These are phyloP conservation scores for Corythornis vintsioides DNA, from an alignment of 2,113 vertebrate genomes.

Conservation along the genomic window DNA sequence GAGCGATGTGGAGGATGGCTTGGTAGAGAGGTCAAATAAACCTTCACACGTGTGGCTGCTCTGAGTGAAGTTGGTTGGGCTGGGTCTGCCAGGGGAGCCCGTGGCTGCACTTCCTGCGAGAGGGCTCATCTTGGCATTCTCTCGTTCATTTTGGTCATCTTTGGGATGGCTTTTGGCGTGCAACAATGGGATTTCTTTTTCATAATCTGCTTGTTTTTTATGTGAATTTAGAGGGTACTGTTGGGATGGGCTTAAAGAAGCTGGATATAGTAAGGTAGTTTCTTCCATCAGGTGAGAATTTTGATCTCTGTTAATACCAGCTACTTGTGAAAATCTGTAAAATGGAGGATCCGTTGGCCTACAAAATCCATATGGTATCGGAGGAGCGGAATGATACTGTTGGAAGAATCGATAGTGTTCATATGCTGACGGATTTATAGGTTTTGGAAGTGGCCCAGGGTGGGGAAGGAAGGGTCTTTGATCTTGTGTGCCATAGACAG, in stretches of 20 bases:
- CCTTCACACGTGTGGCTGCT: conserved; percentile 72
- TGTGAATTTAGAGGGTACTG: conserved; percentile 67
- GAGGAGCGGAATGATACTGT: conserved; percentile 77
- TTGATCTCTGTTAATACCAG: conserved; percentile 76
- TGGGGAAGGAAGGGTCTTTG: conserved; percentile 86
- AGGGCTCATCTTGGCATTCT: conserved; percentile 87
- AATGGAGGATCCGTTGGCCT: conserved; percentile 79
- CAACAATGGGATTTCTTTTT: conserved; percentile 66
- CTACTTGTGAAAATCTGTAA: conserved; percentile 74
- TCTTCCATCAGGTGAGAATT: conserved; percentile 77
- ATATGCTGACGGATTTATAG: conserved; percentile 69
- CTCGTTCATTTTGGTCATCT: conserved; percentile 75
- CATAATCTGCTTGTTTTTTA: conserved; percentile 64
- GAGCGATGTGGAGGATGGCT: conserved; percentile 18
- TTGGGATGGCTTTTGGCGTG: conserved; percentile 68
- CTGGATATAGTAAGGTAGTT: conserved; percentile 73
- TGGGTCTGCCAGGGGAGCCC: conserved; percentile 91
- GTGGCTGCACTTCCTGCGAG: conserved; percentile 87
- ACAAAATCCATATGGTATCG: conserved; percentile 83
- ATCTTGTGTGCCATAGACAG: conserved; percentile 80
- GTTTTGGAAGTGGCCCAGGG: conserved; percentile 76
- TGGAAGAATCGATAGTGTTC: conserved; percentile 86
- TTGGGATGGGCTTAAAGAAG: conserved; percentile 69
- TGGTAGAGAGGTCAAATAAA: conserved; percentile 62
- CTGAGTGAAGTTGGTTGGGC: conserved; percentile 85